Percentiles rank a stretch among this genome's conserved stretches.
Evolutionary conservation across 1,140 invertebrate genomes (phyloP).

Genomic region (Sitophilus oryzae): DNA sequence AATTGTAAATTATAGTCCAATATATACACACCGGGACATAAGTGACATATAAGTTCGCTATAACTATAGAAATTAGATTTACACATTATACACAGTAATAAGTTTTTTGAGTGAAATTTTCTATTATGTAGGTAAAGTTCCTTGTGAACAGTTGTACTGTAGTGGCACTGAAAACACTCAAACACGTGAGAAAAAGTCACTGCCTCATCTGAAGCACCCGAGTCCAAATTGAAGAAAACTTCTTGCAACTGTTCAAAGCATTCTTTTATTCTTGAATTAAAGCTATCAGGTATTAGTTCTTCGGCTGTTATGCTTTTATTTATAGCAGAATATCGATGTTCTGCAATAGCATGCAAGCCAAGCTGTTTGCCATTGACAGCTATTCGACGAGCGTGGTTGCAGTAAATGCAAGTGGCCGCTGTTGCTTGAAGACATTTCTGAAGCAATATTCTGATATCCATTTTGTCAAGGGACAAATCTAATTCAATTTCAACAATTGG

Average conservation of each 20-base stretch:
- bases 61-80: conserved; percentile 79
- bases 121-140: conserved; percentile 78
- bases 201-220: conserved; percentile 39
- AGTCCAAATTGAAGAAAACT: conserved; percentile 63
- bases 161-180: conserved; percentile 79
- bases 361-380: conserved; percentile 75
- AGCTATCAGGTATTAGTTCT: conserved; percentile 64
- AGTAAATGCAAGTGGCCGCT: conserved; percentile 67
- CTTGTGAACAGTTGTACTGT: conserved; percentile 66
- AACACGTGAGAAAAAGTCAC: conserved; percentile 59
- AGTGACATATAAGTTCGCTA: conserved; percentile 76
- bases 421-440: conserved; percentile 66
- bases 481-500: conserved; percentile 65
- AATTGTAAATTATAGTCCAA: conserved; percentile 58
- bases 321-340: conserved; percentile 67
- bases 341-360: conserved; percentile 66
- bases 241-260: conserved; percentile 55
- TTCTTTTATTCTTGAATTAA: conserved; percentile 57
- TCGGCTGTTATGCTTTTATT: conserved; percentile 68
- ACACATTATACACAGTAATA: conserved; percentile 76
- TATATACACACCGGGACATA: conserved; percentile 71
- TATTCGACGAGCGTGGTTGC: conserved; percentile 74
- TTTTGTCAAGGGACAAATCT: conserved; percentile 64
- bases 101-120: conserved; percentile 75
- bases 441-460: conserved; percentile 62